Base-by-base conservation (phyloP, 2,113 vertebrate species). In the Hyaena hyaena region DNA sequence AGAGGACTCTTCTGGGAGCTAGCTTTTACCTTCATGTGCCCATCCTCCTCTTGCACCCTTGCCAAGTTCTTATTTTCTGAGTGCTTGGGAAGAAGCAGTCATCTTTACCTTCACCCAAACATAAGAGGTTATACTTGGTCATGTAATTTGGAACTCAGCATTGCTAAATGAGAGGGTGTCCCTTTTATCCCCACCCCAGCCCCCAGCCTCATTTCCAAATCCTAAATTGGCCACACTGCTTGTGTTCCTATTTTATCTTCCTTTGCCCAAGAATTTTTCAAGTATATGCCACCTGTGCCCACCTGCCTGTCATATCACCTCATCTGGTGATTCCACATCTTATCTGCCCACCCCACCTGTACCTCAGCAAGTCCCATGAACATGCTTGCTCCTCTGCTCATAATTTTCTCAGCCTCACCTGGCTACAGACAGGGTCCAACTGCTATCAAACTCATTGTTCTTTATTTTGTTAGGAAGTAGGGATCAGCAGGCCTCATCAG, bases 401-500 rank as follows among this genome's bases (percentile, higher is more conserved):
- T 63, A 82, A 82, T 93, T 93, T 77, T 23, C 16, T 95, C n/a
- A 89, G 39, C 35, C 14, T 90, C 45, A 85, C 2, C 35, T 93
- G 31, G 61, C 73, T 45, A 77, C 33, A 65, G 35, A 88, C 4
- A 68, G 21, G 53, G 19, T 61, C 71, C 89, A 45, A 79, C 50
- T 87, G 10, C 65, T 65, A 39, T 74, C 53, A 92, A 48, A 79
- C 17, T 66, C 21, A 1, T 69, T 88, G 5, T 33, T 77, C 8
- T 95, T 88, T 77, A 89, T 93, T 95, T 93, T 76, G 0, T 93
- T 92, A 93, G 71, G 79, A 89, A 66, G 35, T 90, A 14, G 14
- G 24, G 31, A 33, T 58, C 19, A 0, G 79, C 21, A 85, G 45
- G 7, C 58, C 15, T 95, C 35, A 90, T 81, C 26, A 82, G 17